phyloP scores from a whole-genome alignment of 2,113 vertebrate species.

The Salvelinus sp. region DNA sequence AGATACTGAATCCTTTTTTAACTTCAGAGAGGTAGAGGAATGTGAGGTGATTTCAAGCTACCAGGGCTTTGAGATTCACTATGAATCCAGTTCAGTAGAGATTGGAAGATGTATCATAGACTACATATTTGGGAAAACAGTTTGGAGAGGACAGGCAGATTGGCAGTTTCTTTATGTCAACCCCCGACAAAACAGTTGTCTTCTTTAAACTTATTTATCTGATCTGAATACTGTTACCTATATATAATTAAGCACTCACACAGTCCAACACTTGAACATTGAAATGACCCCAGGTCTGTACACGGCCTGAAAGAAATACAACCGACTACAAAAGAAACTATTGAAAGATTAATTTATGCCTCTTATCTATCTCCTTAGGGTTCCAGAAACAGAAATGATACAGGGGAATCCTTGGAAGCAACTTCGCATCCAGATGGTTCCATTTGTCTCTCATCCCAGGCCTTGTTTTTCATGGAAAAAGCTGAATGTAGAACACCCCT shows the following conservation, averaged over 20 bases:
- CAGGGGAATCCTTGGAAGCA: conserved; percentile 29
- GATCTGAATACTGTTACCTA: no score
- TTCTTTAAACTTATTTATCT: not conserved
- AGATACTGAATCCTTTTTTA: conserved; percentile 21
- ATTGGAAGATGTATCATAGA: not conserved
- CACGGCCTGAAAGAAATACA: conserved; percentile 23
- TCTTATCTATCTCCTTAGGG: conserved; percentile 22
- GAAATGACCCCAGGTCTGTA: conserved; percentile 11
- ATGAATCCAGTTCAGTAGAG: conserved; percentile 30
- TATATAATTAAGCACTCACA: not conserved
- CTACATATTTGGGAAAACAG: conserved; percentile 10
- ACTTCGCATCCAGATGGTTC: conserved; percentile 40
- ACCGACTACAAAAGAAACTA: conserved; percentile 24
- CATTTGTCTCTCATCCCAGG: conserved; percentile 26
- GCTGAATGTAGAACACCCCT: conserved; percentile 14
- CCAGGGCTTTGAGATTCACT: conserved; percentile 7
- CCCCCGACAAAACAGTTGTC: not conserved
- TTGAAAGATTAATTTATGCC: conserved; percentile 36
- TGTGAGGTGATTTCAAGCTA: conserved; percentile 10
- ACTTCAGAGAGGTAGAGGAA: conserved; percentile 32
- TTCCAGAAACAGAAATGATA: conserved; percentile 16
- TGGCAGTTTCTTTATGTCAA: not conserved
- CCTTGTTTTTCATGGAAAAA: conserved; percentile 17
- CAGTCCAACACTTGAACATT: conserved; percentile 4
- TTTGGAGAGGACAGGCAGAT: conserved; percentile 16